phyloP scores from a whole-genome alignment of 92 coral and sea anemone species.

The Siderastrea radians region DNA sequence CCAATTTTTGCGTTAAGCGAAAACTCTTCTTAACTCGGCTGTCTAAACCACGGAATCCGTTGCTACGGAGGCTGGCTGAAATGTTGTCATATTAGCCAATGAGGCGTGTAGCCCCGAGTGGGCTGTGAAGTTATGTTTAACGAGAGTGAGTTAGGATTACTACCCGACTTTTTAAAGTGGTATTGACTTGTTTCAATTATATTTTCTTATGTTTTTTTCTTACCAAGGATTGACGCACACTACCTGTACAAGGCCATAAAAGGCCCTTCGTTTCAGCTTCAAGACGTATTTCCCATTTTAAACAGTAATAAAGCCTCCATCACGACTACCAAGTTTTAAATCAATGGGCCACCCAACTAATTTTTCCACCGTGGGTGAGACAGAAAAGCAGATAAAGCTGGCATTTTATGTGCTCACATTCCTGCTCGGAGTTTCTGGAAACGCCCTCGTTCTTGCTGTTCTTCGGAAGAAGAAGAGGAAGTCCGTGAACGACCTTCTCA shows the following conservation, averaged over 20 bases:
- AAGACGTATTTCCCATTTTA: background rate
- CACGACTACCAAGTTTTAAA: background rate
- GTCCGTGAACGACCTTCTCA: slow-evolving; percentile 63
- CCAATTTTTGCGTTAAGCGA: too few species aligned
- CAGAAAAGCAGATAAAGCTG: slow-evolving; percentile 60
- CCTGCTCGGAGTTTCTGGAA: slow-evolving; percentile 54
- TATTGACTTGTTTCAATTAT: background rate
- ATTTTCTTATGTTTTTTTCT: background rate
- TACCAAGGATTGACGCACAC: background rate
- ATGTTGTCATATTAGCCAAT: too few species aligned
- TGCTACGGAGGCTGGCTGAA: too few species aligned
- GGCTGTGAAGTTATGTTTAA: too few species aligned
- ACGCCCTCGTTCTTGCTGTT: slow-evolving; percentile 48
- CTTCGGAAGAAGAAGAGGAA: slow-evolving; percentile 57
- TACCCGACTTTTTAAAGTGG: too few species aligned
- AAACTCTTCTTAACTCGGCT: too few species aligned
- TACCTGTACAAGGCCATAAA: background rate
- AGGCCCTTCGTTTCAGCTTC: background rate
- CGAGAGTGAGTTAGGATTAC: too few species aligned
- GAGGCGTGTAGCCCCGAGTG: too few species aligned
- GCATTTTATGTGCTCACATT: slow-evolving; percentile 42
- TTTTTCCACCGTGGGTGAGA: slow-evolving; percentile 37
- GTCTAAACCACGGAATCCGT: too few species aligned
- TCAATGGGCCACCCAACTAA: slow-evolving; percentile 67
- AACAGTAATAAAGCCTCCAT: background rate